These are phyloP conservation scores for Anguilla megastoma DNA, from an alignment of 2,797 vertebrate species.

Conservation along the genomic window DNA sequence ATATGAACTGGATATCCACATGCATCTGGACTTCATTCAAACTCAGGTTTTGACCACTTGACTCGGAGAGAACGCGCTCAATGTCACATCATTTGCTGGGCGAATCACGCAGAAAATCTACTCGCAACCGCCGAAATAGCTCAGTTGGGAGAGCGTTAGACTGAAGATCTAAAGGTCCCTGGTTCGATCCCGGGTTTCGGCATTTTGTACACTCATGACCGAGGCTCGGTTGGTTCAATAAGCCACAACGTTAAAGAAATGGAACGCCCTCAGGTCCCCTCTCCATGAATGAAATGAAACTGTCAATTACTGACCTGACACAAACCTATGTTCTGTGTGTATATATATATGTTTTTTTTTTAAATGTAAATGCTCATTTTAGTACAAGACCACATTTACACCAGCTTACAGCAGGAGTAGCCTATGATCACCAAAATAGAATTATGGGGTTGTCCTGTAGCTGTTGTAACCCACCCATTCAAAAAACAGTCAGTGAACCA, in stretches of 20 bases:
- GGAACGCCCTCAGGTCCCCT: too few relatives aligned
- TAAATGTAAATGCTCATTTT: background rate
- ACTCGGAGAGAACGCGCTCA: too few relatives aligned
- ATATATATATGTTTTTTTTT: background rate
- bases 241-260: too few relatives aligned
- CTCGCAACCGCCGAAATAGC: constrained; percentile 43
- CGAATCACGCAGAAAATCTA: too few relatives aligned
- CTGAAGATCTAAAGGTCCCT: constrained; percentile 54
- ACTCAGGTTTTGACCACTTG: too few relatives aligned
- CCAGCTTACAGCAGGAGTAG: background rate
- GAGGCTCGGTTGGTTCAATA: too few relatives aligned
- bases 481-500: background rate
- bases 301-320: background rate
- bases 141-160: constrained; percentile 54
- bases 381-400: background rate
- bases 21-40: too few relatives aligned
- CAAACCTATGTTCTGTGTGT: background rate
- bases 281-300: background rate
- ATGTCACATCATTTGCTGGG: too few relatives aligned
- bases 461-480: background rate
- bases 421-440: background rate
- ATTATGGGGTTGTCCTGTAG: background rate
- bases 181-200: constrained; percentile 59
- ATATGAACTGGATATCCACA: too few relatives aligned
- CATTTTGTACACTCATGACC: constrained; percentile 27